Evolutionary conservation across 1,140 invertebrate genomes (phyloP).

Genomic region (Drosophila lacertosa): DNA sequence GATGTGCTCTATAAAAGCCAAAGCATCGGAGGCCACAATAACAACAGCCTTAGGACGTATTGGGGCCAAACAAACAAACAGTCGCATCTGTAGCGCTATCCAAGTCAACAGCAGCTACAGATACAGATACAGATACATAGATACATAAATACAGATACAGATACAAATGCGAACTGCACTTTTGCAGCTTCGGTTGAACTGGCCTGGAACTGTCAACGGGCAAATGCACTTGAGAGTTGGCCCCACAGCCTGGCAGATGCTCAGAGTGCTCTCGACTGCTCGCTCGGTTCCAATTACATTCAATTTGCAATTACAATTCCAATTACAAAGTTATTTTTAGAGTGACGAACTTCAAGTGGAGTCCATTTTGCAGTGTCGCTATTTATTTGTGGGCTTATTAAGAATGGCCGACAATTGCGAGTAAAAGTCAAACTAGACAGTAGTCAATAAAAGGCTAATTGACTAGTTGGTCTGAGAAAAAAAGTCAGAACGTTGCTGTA

Average conservation of each 20-base stretch:
- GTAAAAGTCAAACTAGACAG: no score
- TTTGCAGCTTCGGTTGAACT: constrained; percentile 61
- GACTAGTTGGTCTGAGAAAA: no score
- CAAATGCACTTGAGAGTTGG: constrained; percentile 52
- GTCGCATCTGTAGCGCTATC: constrained; percentile 6
- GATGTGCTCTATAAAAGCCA: constrained; percentile 19
- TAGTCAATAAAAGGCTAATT: no score
- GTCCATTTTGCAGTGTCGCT: constrained; percentile 40
- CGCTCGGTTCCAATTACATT: constrained; percentile 70
- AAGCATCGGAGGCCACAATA: constrained; percentile 8
- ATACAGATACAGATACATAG: constrained; percentile 29
- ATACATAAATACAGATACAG: constrained; percentile 28
- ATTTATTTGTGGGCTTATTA: constrained; percentile 30
- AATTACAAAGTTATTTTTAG: constrained; percentile 40
- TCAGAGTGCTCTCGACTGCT: no score
- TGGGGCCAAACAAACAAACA: constrained; percentile 32
- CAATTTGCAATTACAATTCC: constrained; percentile 51
- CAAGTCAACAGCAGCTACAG: constrained; percentile 1
- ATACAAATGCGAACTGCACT: constrained; percentile 53
- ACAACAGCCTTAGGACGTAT: constrained; percentile 11
- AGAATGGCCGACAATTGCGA: background rate
- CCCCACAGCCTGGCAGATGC: constrained; percentile 2
- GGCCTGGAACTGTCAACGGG: constrained; percentile 46
- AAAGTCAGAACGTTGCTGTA: no score
- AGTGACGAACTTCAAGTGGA: constrained; percentile 40